phyloP scores from a whole-genome alignment of 2,888 invertebrate species.

The Limnephilus rhombicus region DNA sequence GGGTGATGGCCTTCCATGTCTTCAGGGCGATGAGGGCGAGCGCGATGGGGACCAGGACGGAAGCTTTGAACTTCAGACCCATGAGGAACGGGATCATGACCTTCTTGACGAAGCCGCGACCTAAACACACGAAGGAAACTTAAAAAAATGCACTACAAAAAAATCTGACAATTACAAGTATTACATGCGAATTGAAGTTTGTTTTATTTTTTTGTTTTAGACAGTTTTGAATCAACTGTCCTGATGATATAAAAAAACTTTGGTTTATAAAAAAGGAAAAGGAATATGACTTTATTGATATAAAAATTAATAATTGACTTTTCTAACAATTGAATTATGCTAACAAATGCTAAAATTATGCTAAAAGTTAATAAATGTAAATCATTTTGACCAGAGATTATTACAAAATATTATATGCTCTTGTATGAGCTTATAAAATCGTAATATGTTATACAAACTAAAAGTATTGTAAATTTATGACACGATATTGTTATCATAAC shows the following conservation, averaged over 20 bases:
- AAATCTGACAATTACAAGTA: neutral
- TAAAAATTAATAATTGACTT: neutral
- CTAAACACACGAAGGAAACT: constrained; percentile 73
- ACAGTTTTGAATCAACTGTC: neutral
- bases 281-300: neutral
- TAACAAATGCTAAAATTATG: neutral
- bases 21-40: constrained; percentile 90
- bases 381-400: too few species aligned
- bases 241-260: neutral
- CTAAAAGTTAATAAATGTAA: too few species aligned
- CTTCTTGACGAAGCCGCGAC: constrained; percentile 90
- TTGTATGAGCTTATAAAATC: too few species aligned
- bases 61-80: constrained; percentile 91
- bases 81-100: constrained; percentile 90
- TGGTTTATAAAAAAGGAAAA: neutral
- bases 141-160: constrained; percentile 49
- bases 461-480: too few species aligned
- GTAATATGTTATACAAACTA: too few species aligned
- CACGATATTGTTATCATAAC: too few species aligned
- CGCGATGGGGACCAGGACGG: constrained; percentile 88
- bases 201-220: too few species aligned
- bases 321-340: neutral
- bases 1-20: constrained; percentile 93
- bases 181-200: too few species aligned
- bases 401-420: too few species aligned